These are phyloP conservation scores for Lucifuga dentata DNA, from an alignment of 2,113 vertebrate species.

Conservation along the genomic window DNA sequence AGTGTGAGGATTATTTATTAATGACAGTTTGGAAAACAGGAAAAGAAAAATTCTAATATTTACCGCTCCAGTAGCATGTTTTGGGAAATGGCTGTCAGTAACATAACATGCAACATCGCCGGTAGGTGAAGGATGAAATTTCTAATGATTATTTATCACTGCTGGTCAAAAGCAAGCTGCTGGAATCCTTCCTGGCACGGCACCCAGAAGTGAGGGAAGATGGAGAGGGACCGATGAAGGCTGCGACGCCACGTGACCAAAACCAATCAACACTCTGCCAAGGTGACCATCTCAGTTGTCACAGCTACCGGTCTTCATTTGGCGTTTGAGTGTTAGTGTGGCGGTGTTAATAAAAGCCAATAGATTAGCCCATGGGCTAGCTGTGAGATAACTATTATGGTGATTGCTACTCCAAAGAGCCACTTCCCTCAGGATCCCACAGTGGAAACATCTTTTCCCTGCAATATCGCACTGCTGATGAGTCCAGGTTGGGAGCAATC, in stretches of 20 bases:
- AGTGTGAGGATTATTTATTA: too few species aligned
- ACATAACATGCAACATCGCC: too few species aligned
- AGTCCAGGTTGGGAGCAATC: conserved; percentile 68
- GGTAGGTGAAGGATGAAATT: neutral
- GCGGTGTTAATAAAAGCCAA: conserved; percentile 56
- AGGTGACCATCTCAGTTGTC: conserved; percentile 64
- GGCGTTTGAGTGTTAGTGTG: conserved; percentile 19
- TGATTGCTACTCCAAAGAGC: conserved; percentile 66
- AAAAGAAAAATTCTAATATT: too few species aligned
- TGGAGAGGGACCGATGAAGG: neutral
- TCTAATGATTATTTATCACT: neutral
- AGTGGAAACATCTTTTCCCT: conserved; percentile 33
- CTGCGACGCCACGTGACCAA: neutral
- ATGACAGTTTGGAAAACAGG: too few species aligned
- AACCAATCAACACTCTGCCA: conserved; percentile 31
- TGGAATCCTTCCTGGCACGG: neutral
- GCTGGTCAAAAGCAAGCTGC: conserved; percentile 1
- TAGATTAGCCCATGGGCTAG: conserved; percentile 57
- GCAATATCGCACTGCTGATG: conserved; percentile 41
- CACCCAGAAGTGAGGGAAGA: neutral
- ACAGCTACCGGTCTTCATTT: conserved; percentile 60
- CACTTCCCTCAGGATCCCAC: conserved; percentile 46
- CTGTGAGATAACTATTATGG: conserved; percentile 64
- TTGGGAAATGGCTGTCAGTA: too few species aligned
- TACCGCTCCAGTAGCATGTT: too few species aligned